Evolutionary conservation across 2,888 invertebrate species (phyloP), one percentile per base, ranked within the genome.

Genomic region (Cheilosia impressa): DNA sequence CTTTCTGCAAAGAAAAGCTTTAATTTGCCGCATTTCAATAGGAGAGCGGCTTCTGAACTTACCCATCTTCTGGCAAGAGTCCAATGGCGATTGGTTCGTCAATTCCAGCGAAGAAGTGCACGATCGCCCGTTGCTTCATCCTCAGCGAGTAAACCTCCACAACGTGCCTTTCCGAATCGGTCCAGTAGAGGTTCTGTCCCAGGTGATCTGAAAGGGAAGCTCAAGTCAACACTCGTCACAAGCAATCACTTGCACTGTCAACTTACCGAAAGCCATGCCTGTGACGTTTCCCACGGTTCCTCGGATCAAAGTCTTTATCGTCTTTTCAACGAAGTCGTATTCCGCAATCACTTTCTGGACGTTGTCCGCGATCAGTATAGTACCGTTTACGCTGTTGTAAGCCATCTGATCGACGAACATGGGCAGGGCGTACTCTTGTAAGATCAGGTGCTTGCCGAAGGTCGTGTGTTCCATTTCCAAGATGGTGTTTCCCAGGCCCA

Each of bases 161-260:
- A 0, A 94, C 93, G 68, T 93, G 93, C 13, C 94, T 93, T 0
- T 93, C 93, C 0, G 93, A 92, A 90, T 97, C 96, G 75, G 95
- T 92, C 93, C 96, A 94, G 90, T 97, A 97, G 0, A 97, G 91
- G 87, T 95, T 95, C 81, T 96, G 95, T 0, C 96, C 94, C 9
- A 94, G 92, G 88, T 94, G 93, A 92, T 97, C 97, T 95, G 89
- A 0, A 89, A 89, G 34, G 31, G 71, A 52, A 63, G 15, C 53
- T 2, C 43, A 22, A 24, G 15, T 63, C 50, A 4, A 17, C 4
- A n/a, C 6, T 6, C n/a, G 4, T 1, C 27, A 7, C 5, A 50
- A 10, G 10, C 7, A 24, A 38, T 0, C 13, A 17, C 4, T 45
- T 13, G 41, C 15, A 24, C 4, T 7, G 31, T 63, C 43, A 38